Base-by-base conservation (phyloP, 2,797 vertebrate genomes). In the Sphenodon punctatus region DNA sequence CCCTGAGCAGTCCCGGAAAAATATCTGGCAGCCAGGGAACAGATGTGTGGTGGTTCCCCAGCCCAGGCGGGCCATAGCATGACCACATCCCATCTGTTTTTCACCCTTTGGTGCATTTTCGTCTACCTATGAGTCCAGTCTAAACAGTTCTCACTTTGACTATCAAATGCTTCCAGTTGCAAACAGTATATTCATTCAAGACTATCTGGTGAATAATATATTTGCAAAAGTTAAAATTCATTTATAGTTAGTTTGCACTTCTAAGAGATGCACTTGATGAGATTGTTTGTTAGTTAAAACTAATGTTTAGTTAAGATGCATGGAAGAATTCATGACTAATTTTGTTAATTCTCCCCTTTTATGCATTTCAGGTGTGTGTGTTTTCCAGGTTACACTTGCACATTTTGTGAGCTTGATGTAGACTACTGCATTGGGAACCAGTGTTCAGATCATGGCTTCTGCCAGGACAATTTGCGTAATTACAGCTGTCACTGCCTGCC, bases 401-500 rank as follows among this genome's bases (percentile, higher is more conserved):
- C 68, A 68, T 89, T 95, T 88, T 97, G 96, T 78, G 94, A 96
- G 71, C 80, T 92, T 56, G 90, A 92, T 86, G 86, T 95, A 75
- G 95, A 97, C 91, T 87, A 95, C 67, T 97, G 96, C 65, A 78
- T 93, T 67, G 95, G 88, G 85, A 96, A 96, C 75, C 81, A 13
- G 73, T 97, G 96, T 87, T 95, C 96, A n/a, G 87, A 94, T n/a
- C 92, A 96, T 4, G 88, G 94, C 30, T 88, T 96, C 71, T 97
- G 96, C 53, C 81, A 96, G 87, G 85, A 96, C 85, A 91, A 91
- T 89, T 92, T 75, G 69, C 78, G 94, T 71, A 97, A 96, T 93
- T 97, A 95, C 78, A 96, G 93, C 84, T 97, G 96, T 67, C 95
- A 61, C 41, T 97, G 95, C 85, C 67, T 86, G 69, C 93, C 91